Base-by-base conservation (phyloP, 2,113 vertebrate genomes). In the Chaetura pelagica region DNA sequence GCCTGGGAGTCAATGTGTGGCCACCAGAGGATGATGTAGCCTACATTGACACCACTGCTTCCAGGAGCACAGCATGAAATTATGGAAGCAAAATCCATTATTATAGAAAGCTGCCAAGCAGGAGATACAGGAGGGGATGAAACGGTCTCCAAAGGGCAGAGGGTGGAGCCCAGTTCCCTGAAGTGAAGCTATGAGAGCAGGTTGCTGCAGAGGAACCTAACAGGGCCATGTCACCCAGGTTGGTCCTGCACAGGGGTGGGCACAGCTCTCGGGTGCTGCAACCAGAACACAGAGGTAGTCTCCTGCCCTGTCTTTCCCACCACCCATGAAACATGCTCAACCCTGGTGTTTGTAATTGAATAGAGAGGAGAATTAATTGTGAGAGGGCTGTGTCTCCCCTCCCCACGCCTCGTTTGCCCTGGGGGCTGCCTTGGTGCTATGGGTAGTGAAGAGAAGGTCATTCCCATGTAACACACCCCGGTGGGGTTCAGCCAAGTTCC, bases 391-490 rank as follows among this genome's bases (percentile, higher is more conserved):
- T 57, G 77, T 89, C 84, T 95, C 91, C 91, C 95, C 91, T 93
- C 72, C 75, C 76, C 4, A 0, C 73, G 88, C 90, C 91, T 89
- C 18, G 1, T 63, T 89, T 91, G 83, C 96, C 96, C 91, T 3
- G 9, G 51, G 95, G 95, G 97, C 94, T 74, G 40, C 84, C 90
- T 90, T 58, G 83, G 93, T 22, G 44, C 96, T 97, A 90, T 97
- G 97, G 97, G 96, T 97, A 96, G 84, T 7, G n/a, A 93, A 94
- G 94, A 93, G 97, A 95, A 92, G 93, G 95, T 97, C 95, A 96
- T 98, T 98, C 97, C 97, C 97, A 97, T 91, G 97, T 97, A 97
- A 98, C 96, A 95, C 97, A 97, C 96, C 94, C 92, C 86, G 66
- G 91, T 38, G 81, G 93, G 89, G 44, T 96, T 96, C n/a, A 2